Percentiles rank a stretch among this genome's conserved stretches.
These are phyloP conservation scores for Uropetala carovei DNA, from an alignment of 2,888 invertebrate genomes.

Conservation along the genomic window DNA sequence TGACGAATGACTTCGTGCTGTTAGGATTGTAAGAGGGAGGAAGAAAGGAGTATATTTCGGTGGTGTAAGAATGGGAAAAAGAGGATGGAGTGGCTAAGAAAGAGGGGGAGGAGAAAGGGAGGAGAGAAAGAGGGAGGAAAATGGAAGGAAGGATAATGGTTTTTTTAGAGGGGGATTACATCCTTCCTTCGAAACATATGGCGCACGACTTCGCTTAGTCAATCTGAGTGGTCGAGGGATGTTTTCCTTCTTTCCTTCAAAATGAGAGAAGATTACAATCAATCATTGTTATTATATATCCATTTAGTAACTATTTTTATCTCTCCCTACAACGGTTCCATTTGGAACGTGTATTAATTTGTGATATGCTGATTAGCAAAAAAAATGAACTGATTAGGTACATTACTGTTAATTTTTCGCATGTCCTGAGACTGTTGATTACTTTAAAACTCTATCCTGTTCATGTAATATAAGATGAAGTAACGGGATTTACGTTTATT, in stretches of 20 bases:
- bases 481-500: too few species aligned
- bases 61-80: not conserved
- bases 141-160: not conserved
- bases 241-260: not conserved
- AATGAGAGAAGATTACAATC: not conserved
- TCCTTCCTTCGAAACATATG: conserved; percentile 6
- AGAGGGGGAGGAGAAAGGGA: conserved; percentile 15
- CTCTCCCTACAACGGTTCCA: not conserved
- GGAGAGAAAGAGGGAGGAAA: not conserved
- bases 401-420: too few species aligned
- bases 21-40: not conserved
- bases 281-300: not conserved
- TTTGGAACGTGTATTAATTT: not conserved
- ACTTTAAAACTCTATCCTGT: too few species aligned
- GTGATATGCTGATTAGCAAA: not conserved
- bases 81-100: conserved; percentile 6
- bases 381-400: too few species aligned
- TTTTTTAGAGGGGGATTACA: not conserved
- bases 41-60: not conserved
- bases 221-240: not conserved
- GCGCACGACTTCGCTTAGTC: not conserved
- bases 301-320: not conserved
- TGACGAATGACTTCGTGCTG: conserved; percentile 20
- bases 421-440: too few species aligned
- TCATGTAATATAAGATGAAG: too few species aligned